Evolutionary conservation across 53 echinoderm and acorn worm species (phyloP).

Genomic region (Henricia sp.): DNA sequence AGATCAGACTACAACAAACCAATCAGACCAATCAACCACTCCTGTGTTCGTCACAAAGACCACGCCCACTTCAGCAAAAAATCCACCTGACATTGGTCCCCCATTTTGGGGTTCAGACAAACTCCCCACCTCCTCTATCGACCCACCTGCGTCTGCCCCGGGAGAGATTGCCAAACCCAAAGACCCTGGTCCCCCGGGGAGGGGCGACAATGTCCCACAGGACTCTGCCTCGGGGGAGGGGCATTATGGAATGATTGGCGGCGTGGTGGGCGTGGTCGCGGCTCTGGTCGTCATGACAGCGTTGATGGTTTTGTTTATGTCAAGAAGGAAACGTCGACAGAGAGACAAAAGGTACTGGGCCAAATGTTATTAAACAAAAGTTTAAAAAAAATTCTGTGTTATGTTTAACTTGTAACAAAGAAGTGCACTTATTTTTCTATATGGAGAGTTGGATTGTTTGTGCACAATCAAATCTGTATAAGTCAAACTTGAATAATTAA

Average conservation of each 20-base stretch:
- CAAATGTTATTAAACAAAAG: background rate
- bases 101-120: no score
- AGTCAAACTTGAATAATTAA: background rate
- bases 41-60: no score
- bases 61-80: no score
- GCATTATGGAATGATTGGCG: conserved; percentile 21
- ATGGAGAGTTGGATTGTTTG: no score
- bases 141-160: background rate
- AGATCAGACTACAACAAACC: no score
- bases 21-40: no score
- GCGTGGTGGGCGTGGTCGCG: conserved; percentile 25
- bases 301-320: conserved; percentile 19
- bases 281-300: conserved; percentile 28
- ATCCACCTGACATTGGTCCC: no score
- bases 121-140: background rate
- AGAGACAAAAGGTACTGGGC: conserved; percentile 29
- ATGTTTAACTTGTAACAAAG: no score
- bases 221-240: background rate
- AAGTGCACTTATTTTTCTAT: no score
- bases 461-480: no score
- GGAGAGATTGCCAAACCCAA: background rate
- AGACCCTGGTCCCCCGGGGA: background rate
- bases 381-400: no score
- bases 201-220: background rate
- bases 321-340: conserved; percentile 26